phyloP scores from a whole-genome alignment of 2,113 vertebrate genomes.

The Thamnaconus septentrionalis region DNA sequence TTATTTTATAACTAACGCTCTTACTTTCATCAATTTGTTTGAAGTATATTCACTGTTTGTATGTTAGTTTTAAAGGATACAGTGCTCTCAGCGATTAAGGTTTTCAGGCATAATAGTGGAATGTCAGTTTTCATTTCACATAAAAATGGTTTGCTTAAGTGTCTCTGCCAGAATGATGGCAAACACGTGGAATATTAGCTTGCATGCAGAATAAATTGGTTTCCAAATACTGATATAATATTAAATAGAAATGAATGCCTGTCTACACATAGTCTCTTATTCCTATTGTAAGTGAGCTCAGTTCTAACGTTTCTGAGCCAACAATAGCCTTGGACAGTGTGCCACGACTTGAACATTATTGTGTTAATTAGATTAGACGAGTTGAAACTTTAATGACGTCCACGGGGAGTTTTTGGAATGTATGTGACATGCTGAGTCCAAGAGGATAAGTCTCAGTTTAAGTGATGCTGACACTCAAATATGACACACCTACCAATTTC shows the following conservation, averaged over 20 bases:
- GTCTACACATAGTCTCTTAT: too few relatives aligned
- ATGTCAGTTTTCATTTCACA: too few relatives aligned
- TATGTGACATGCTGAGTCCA: constrained; percentile 56
- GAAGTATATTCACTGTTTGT: not conserved
- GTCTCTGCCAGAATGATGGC: too few relatives aligned
- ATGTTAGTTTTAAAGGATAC: not conserved
- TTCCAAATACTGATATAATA: too few relatives aligned
- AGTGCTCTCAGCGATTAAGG: too few relatives aligned
- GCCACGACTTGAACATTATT: constrained; percentile 47
- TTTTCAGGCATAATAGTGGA: too few relatives aligned
- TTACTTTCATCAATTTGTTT: not conserved
- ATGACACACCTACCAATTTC: constrained; percentile 33
- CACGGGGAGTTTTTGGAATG: constrained; percentile 53
- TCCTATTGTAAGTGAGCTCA: not conserved
- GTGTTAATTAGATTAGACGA: constrained; percentile 65
- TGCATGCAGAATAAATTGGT: too few relatives aligned
- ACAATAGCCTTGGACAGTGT: constrained; percentile 30
- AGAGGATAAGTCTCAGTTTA: constrained; percentile 15
- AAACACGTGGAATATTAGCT: too few relatives aligned
- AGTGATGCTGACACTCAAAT: constrained; percentile 26
- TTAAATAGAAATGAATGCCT: too few relatives aligned
- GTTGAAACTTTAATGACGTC: constrained; percentile 70
- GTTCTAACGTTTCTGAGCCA: constrained; percentile 3
- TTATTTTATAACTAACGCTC: not conserved
- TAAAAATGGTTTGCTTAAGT: too few relatives aligned